Percentiles rank a stretch among this genome's conserved stretches.
phyloP scores from a whole-genome alignment of 2,797 vertebrate species.

The Spinus olivaceus region DNA sequence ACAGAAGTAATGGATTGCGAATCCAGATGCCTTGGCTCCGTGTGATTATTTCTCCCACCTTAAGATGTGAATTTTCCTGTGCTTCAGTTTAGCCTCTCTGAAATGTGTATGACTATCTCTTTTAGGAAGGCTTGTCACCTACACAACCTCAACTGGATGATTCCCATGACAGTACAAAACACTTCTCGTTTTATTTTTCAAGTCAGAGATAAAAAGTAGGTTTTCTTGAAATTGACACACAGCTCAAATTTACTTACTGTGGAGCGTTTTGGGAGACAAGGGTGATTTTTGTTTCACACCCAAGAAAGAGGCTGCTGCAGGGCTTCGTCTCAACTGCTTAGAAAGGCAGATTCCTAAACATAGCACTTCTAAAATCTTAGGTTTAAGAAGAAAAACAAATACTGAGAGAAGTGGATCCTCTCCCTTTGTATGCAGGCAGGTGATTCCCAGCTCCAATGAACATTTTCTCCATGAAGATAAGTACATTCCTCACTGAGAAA shows the following conservation, averaged over 20 bases:
- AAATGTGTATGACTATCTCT: not conserved
- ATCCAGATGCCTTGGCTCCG: not conserved
- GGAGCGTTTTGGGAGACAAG: not conserved
- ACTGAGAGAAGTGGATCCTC: not conserved
- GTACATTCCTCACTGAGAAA: not conserved
- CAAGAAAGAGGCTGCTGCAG: not conserved
- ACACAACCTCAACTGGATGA: not conserved
- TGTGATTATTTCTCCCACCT: not conserved
- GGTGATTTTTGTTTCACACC: not conserved
- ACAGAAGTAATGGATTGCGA: not conserved
- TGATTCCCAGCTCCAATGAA: not conserved
- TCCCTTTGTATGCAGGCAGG: not conserved
- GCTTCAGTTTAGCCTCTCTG: not conserved
- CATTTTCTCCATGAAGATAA: not conserved
- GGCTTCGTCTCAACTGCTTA: not conserved
- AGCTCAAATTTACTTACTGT: not conserved
- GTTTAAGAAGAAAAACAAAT: not conserved
- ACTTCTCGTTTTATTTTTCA: not conserved
- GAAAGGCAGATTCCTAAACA: not conserved
- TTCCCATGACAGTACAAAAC: not conserved
- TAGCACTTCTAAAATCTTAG: not conserved
- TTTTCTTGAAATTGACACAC: not conserved
- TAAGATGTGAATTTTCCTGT: not conserved
- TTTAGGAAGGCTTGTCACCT: not conserved
- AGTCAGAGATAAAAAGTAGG: not conserved